Evolutionary conservation across 2,888 invertebrate genomes (phyloP).

Genomic region (Philhelius pedissequus): DNA sequence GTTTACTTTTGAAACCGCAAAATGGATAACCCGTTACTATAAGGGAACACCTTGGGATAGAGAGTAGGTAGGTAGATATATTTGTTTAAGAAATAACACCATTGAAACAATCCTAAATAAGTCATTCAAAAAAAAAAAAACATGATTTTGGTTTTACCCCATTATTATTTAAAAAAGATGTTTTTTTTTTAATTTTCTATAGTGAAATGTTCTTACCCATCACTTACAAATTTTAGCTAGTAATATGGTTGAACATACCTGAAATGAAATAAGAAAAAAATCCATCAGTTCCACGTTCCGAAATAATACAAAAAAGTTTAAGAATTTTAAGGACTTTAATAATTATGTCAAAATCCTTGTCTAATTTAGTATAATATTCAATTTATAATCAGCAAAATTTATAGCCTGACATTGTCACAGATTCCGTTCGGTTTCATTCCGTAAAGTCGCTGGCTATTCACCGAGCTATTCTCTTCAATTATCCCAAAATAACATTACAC

Average conservation of each 20-base stretch:
- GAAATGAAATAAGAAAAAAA: constrained; percentile 14
- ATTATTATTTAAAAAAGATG: no score
- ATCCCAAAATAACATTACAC: constrained; percentile 60
- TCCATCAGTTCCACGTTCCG: background rate
- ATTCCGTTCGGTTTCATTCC: background rate
- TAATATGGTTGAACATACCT: constrained; percentile 45
- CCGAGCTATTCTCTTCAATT: constrained; percentile 57
- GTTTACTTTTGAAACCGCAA: no score
- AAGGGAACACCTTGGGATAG: no score
- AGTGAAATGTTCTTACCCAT: no score
- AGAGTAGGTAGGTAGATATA: no score
- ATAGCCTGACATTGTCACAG: constrained; percentile 27
- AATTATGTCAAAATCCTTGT: constrained; percentile 34
- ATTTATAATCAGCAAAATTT: constrained; percentile 62
- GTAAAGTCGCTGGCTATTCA: constrained; percentile 27
- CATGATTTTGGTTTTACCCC: no score
- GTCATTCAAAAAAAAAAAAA: no score
- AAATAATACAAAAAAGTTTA: background rate
- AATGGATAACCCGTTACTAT: no score
- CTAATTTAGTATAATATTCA: constrained; percentile 55
- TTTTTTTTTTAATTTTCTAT: no score
- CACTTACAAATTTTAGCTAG: background rate
- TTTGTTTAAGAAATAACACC: no score
- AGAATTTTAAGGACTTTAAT: constrained; percentile 10
- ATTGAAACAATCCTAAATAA: no score